Base-by-base conservation (phyloP, 2,888 invertebrate species). In the Amphipyra tragopoginis region DNA sequence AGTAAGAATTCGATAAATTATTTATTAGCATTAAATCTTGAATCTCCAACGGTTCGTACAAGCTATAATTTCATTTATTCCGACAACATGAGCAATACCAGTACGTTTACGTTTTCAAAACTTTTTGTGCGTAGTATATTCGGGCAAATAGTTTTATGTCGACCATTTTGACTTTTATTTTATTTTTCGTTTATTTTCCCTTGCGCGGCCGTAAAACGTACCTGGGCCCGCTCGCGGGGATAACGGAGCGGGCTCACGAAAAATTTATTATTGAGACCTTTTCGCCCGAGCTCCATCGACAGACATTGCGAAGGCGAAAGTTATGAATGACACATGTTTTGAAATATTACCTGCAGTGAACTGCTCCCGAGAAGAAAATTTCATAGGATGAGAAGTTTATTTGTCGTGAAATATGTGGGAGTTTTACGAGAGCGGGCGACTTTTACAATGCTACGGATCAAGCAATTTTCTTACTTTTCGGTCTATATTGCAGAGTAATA, bases 281-380 rank as follows among this genome's bases (percentile, higher is more conserved):
- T 93, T 92, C 90, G 90, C 92, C 90, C 88, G 87, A 85, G 89
- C 90, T 91, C 93, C 92, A 93, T 94, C 93, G 94, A 93, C 94
- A 93, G 93, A 94, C 94, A 94, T 94, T 94, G 93, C 94, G 92
- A 93, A 93, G 89, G 93, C 88, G 90, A 93, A 94, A 94, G 93
- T 94, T 94, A 94, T 94, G 94, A 94, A 94, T 94, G 94, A 94
- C 94, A 94, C 93, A 93, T 94, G 94, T 94, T 94, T 94, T 94
- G 94, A 94, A 94, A 94, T 94, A 94, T 94, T 93, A 93, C 94
- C 93, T 92, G 92, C 91, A 93, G 87, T 90, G 90, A 92, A 92
- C 92, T 90, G 90, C 91, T 91, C 89, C 87, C 84, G 83, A 86
- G 87, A 89, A 91, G 88, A 89, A 90, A 91, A 91, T 92, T 93